Base-by-base conservation (phyloP, 2,113 vertebrate species). In the Gambusia holbrooki region DNA sequence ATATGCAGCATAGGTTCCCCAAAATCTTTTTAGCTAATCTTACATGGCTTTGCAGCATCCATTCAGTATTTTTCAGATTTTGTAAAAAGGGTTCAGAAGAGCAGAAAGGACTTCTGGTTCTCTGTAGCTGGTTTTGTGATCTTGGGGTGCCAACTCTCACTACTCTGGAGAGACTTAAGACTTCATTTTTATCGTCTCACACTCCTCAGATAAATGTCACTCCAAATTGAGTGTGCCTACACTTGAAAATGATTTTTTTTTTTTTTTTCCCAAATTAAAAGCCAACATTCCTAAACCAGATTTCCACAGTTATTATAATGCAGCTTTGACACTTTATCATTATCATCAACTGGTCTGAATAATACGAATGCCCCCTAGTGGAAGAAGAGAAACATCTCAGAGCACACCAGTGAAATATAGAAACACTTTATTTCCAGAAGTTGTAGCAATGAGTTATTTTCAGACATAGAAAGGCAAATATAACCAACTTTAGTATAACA, bases 401-500 rank as follows among this genome's bases (percentile, higher is more conserved):
- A 72, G 37, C 27, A 78, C 7, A 84, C 19, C 69, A 22, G 13
- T 90, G 83, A 91, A 93, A 93, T 92, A 93, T 90, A 94, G 86
- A 92, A 93, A 94, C 82, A 93, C 86, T 95, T 94, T 94, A 94
- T 92, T 93, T 77, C 81, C 84, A 92, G 85, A 92, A 89, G 76
- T 77, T 88, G 80, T 75, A 88, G 84, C 88, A 87, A 64, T 88
- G 85, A 90, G 86, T 92, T 89, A 88, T 91, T 74, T 84, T 91
- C 89, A 92, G 87, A 92, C 91, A 90, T 76, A 87, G 71, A 92
- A 92, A 88, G 87, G 88, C 87, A 83, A 90, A 89, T 78, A 87
- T 77, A 90, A 91, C 68, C 81, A 83, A 85, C 73, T 91, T 86
- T 66, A 93, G 82, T 90, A 93, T 81, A 92, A 93, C 77, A 76